These are phyloP conservation scores for Teleiodes luculella DNA, from an alignment of 2,888 invertebrate genomes.

Conservation along the genomic window DNA sequence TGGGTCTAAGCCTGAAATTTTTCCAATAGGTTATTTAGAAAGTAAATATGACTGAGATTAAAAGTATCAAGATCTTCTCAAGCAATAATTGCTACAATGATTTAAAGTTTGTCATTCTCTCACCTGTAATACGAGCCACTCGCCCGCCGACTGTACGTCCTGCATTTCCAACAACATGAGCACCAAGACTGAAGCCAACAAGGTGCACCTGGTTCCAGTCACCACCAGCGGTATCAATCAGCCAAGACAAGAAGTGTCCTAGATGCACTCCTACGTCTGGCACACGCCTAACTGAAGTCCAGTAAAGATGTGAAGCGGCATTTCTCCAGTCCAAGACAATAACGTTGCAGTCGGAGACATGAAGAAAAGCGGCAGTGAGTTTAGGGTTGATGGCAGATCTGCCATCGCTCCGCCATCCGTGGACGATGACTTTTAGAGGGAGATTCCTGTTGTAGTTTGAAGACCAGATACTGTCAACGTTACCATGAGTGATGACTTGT, in stretches of 20 bases:
- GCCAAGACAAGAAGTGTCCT: slow-evolving; percentile 53
- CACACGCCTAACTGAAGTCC: slow-evolving; percentile 33
- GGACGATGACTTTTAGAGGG: slow-evolving; percentile 48
- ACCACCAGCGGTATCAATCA: slow-evolving; percentile 49
- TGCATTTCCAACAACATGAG: slow-evolving; percentile 58
- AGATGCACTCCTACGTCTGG: slow-evolving; percentile 48
- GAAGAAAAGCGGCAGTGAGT: slow-evolving; percentile 48
- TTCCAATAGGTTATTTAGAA: no score
- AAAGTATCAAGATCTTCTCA: no score
- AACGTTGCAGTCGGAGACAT: slow-evolving; percentile 51
- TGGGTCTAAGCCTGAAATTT: slow-evolving; percentile 52
- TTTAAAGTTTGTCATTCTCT: slow-evolving; percentile 11
- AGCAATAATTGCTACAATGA: no score
- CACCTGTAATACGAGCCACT: slow-evolving; percentile 53
- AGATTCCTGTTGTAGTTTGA: slow-evolving; percentile 45
- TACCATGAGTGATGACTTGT: slow-evolving; percentile 47
- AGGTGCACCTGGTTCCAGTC: slow-evolving; percentile 58
- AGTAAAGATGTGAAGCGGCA: slow-evolving; percentile 29
- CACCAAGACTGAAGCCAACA: slow-evolving; percentile 64
- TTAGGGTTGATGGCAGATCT: slow-evolving; percentile 40
- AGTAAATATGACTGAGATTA: no score
- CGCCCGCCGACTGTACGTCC: slow-evolving; percentile 43
- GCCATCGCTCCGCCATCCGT: slow-evolving; percentile 58
- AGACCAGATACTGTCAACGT: slow-evolving; percentile 41
- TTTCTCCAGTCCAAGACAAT: slow-evolving; percentile 63